Evolutionary conservation across 2,113 vertebrate species (phyloP).

Genomic region (Chaetodon trifascialis): DNA sequence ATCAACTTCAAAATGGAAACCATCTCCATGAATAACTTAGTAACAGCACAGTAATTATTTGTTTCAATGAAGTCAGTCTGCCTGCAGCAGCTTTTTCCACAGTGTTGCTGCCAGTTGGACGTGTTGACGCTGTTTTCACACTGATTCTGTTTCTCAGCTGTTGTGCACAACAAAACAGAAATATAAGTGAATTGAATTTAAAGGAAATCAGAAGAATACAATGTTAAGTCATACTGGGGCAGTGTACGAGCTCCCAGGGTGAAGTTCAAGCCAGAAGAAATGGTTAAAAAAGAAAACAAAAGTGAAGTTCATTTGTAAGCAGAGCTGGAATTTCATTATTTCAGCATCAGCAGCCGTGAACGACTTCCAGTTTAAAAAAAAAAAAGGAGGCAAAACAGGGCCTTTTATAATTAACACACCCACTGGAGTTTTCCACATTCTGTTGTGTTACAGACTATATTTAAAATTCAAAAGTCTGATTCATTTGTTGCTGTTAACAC

Average conservation of each 20-base stretch:
- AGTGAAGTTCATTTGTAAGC: conserved; percentile 8
- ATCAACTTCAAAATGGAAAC: not conserved
- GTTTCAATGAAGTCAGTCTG: not conserved
- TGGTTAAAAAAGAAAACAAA: not conserved
- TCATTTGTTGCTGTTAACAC: not conserved
- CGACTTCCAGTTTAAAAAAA: not conserved
- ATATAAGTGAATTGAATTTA: conserved; percentile 34
- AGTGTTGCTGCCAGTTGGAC: not conserved
- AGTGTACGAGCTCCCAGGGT: conserved; percentile 6
- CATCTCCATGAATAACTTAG: conserved; percentile 2
- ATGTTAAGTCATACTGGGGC: not conserved
- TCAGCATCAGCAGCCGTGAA: conserved; percentile 8
- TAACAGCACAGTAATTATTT: not conserved
- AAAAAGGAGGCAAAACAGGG: not conserved
- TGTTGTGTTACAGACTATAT: not conserved
- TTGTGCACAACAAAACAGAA: conserved; percentile 51
- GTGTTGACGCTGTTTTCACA: conserved; percentile 4
- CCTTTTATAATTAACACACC: not conserved
- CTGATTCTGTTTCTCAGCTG: conserved; percentile 11
- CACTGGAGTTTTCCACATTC: conserved; percentile 4
- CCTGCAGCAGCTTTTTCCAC: conserved; percentile 8
- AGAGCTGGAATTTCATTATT: conserved; percentile 19
- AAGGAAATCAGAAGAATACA: conserved; percentile 20
- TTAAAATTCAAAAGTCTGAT: not conserved
- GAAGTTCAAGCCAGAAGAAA: conserved; percentile 1